A percentile compares a stretch with the other conserved stretches of the same genome.
These are phyloP conservation scores for Epinotia bilunana DNA, from an alignment of 2,888 invertebrate species.

Conservation along the genomic window DNA sequence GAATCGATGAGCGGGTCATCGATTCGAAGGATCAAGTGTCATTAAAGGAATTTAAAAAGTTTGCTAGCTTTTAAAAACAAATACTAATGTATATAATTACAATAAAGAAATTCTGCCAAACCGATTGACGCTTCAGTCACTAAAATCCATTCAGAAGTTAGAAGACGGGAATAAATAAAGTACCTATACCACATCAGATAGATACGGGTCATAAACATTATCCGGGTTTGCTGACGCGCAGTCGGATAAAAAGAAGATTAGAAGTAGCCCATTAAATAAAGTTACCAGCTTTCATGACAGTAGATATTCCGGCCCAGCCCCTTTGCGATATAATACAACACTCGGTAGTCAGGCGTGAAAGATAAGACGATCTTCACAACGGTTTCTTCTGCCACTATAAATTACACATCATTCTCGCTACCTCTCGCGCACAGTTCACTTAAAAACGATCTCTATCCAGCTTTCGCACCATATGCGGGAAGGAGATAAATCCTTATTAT, in stretches of 20 bases:
- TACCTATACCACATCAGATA: background rate
- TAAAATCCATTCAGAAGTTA: background rate
- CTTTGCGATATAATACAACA: background rate
- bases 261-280: constrained; percentile 1
- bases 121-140: background rate
- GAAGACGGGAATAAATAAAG: no score
- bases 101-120: no score
- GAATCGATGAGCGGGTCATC: no score
- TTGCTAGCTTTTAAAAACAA: no score
- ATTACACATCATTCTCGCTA: constrained; percentile 10
- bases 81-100: no score
- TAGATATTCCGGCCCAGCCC: constrained; percentile 1
- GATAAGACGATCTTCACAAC: constrained; percentile 23
- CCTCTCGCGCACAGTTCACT: background rate
- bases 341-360: constrained; percentile 19
- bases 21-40: no score
- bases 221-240: background rate
- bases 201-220: background rate
- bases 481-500: background rate
- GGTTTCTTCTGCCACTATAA: constrained; percentile 5
- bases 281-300: constrained; percentile 4
- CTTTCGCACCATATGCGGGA: background rate
- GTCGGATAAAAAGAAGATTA: background rate
- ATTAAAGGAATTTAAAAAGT: no score
- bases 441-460: background rate